Evolutionary conservation across 2,113 vertebrate species (phyloP).

Genomic region (human): GRCh38 chr20:53997501-53998000

Average conservation of each 20-base stretch:
- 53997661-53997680: neutral
- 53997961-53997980: fast-evolving
- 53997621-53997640: neutral
- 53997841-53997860: neutral
- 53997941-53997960: neutral
- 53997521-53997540: neutral
- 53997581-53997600: neutral
- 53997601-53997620: neutral
- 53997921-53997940: neutral
- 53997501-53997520: neutral
- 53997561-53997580: neutral
- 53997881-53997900: neutral
- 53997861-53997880: neutral
- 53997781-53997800: neutral
- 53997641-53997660: neutral
- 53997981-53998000: too few species aligned
- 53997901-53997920: neutral
- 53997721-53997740: neutral
- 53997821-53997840: neutral
- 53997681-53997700: neutral
- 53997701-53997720: neutral
- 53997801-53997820: neutral
- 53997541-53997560: neutral
- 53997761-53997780: fast-evolving
- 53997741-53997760: neutral